Base-by-base conservation (phyloP, 30 jellyfish, hydroid and myxozoan genomes). In the Pseudorhiza aurosa region DNA sequence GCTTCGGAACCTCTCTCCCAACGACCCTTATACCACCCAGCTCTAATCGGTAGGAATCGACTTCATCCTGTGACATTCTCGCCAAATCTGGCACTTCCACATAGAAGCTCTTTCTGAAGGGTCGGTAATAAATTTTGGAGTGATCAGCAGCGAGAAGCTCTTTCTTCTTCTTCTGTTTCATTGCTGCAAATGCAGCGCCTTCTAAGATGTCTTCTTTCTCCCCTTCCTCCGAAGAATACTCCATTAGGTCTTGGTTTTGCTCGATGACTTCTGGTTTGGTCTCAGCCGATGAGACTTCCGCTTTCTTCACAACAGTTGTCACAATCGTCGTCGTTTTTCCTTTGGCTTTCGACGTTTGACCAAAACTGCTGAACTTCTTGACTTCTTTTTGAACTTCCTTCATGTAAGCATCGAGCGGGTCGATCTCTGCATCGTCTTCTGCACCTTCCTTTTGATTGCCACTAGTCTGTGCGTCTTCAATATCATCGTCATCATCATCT, bases 81-180 rank as follows among this genome's bases (percentile, higher is more conserved):
- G 97, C 94, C 7, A 95, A 70, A 45, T 95, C 99, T 0, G 99
- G 99, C 8, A 95, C 99, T 58, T 95, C 99, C 17, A 88, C 97
- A 68, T 95, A 95, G 68, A 95, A 95, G 67, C 57, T 74, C 75
- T 87, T 73, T 32, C 99, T 62, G 58, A 95, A 95, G 18, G 97
- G 69, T 25, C 78, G 77, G 65, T 95, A 95, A 69, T 95, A 95
- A 12, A 95, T 89, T 75, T 89, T 95, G 2, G 94, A 39, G 64
- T 95, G 99, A 73, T 95, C 99, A 14, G 97, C 96, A 21, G 90
- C 95, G 4, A 72, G 78, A 14, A 94, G 94, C 58, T 87, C 97
- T 57, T 94, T 94, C 28, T 87, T 86, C 69, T 87, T 82, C 75
- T 94, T 94, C 33, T 72, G 96, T 25, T 88, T 65, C 84, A 60